Conservation (phyloP, 2,797 vertebrate species). For the Meda fulgida region DNA sequence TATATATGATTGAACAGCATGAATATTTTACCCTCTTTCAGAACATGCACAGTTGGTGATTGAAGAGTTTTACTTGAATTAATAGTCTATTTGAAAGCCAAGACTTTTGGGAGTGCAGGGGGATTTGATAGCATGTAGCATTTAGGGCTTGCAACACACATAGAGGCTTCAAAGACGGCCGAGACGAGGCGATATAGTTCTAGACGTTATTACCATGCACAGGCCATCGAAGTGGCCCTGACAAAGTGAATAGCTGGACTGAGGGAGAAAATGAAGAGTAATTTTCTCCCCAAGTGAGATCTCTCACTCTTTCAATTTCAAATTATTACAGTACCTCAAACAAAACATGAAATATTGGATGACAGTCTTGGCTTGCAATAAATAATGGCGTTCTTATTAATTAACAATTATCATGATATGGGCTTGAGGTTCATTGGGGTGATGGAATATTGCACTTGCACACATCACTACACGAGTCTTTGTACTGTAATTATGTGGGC, state of each 20-base stretch:
- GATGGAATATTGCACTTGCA: slow-evolving; percentile 44
- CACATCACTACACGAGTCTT: slow-evolving; percentile 25
- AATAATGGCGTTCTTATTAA: slow-evolving; percentile 48
- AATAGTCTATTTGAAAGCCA: slow-evolving; percentile 50
- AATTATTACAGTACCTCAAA: slow-evolving; percentile 50
- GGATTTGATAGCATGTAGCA: slow-evolving; percentile 10
- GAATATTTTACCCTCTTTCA: slow-evolving; percentile 65
- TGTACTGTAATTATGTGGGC: slow-evolving; percentile 1
- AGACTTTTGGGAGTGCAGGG: not conserved
- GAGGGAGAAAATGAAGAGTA: slow-evolving; percentile 52
- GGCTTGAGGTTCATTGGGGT: slow-evolving; percentile 23
- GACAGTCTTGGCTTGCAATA: slow-evolving; percentile 43
- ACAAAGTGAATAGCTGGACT: slow-evolving; percentile 41
- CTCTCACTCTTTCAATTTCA: slow-evolving; percentile 49
- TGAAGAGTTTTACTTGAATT: slow-evolving; percentile 24
- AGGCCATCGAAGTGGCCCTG: slow-evolving; percentile 31
- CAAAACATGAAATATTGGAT: slow-evolving; percentile 38
- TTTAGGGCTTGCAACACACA: slow-evolving; percentile 8
- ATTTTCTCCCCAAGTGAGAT: slow-evolving; percentile 47
- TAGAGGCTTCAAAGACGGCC: slow-evolving; percentile 30
- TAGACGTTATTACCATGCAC: slow-evolving; percentile 43
- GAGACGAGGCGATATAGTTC: slow-evolving; percentile 47
- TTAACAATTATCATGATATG: slow-evolving; percentile 46
- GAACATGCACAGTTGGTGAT: slow-evolving; percentile 54
- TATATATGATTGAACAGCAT: slow-evolving; percentile 61